Conservation (phyloP, 2,888 invertebrate genomes). For the Rhamnusium bicolor region DNA sequence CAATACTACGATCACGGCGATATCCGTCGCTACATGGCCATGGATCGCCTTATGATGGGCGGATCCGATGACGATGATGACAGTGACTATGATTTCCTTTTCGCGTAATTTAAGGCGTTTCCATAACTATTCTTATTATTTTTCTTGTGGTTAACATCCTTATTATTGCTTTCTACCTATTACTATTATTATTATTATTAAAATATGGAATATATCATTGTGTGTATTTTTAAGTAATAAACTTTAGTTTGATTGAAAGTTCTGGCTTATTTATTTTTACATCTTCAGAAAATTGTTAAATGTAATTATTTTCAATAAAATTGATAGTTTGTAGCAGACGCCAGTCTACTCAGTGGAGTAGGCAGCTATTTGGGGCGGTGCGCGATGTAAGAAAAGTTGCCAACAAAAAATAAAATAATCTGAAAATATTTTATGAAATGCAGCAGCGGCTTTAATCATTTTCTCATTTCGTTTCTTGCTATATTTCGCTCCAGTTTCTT, state of each 20-base stretch:
- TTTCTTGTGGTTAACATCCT: conserved; percentile 13
- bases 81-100: conserved; percentile 17
- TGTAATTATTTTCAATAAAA: no score
- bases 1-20: conserved; percentile 54
- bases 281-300: no score
- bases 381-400: no score
- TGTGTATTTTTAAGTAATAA: conserved; percentile 41
- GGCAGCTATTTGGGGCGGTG: no score
- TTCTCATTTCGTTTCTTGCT: no score
- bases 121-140: background rate
- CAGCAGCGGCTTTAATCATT: no score
- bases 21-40: conserved; percentile 50
- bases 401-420: no score
- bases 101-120: background rate
- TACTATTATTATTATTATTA: conserved; percentile 28
- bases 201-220: conserved; percentile 3
- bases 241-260: conserved; percentile 30
- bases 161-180: conserved; percentile 25
- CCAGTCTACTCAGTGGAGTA: no score
- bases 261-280: background rate
- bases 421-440: no score
- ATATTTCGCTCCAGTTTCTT: no score
- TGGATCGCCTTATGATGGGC: conserved; percentile 36
- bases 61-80: conserved; percentile 16
- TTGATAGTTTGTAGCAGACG: no score